Conservation (phyloP, 1,140 invertebrate species). For the Brachionus asplanchnoidis region DNA sequence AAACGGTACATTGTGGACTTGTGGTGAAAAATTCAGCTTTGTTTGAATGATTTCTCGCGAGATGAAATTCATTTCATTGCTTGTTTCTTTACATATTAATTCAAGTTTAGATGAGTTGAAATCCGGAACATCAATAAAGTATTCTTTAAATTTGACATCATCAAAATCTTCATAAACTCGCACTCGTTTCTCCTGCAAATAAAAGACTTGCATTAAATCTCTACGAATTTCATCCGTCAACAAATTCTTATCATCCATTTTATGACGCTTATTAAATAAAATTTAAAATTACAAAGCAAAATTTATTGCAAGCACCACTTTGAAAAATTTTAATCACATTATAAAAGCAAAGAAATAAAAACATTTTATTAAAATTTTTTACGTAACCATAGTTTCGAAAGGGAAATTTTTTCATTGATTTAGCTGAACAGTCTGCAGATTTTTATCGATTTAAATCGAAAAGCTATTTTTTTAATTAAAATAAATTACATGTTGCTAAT, state of each 20-base stretch:
- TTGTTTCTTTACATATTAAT: slow-evolving; percentile 10
- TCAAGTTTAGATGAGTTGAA: background rate
- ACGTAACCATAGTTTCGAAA: background rate
- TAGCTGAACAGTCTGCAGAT: background rate
- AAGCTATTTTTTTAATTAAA: background rate
- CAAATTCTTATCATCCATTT: background rate
- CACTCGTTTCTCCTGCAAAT: slow-evolving; percentile 27
- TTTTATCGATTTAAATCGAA: background rate
- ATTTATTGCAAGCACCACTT: background rate
- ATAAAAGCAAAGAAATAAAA: background rate
- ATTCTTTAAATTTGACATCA: slow-evolving; percentile 22
- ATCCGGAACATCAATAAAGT: slow-evolving; percentile 28
- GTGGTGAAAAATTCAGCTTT: slow-evolving; percentile 20
- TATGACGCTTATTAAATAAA: background rate
- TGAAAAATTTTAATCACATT: background rate
- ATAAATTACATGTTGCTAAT: background rate
- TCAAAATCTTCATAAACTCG: slow-evolving; percentile 1
- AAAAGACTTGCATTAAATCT: background rate
- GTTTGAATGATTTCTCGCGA: slow-evolving; percentile 12
- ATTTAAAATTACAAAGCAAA: background rate
- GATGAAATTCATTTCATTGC: slow-evolving; percentile 3
- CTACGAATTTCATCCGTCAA: background rate
- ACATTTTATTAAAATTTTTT: background rate
- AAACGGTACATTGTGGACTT: background rate
- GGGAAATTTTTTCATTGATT: background rate